Evolutionary conservation across 64 coral and sea anemone genomes (phyloP), one percentile per base, ranked within the genome.

Genomic region (Pocillopora damicornis): DNA sequence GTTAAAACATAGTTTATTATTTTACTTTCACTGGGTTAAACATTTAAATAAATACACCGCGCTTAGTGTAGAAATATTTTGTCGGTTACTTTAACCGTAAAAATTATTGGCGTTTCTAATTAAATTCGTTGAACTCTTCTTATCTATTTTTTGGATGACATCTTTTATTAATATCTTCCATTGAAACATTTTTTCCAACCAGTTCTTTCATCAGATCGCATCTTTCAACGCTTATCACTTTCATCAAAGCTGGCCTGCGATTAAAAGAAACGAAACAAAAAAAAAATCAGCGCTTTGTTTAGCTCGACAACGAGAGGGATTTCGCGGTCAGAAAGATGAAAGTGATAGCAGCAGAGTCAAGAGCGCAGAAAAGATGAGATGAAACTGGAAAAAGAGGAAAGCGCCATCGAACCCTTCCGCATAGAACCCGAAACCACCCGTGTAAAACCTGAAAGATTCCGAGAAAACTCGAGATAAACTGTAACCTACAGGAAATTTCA

Each of bases 181-280:
- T 1, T 7, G 7, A 51, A 51, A 51, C 74, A 37, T 60, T 3
- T 13, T 13, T 79, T 79, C 22, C 58, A 60, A n/a, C 67, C 67
- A 71, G 67, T 71, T 71, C 11, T 26, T 13, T 23, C 56, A 26
- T 20, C 77, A 57, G 51, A 12, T 66, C 81, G 81, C 81, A 63
- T 63, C 37, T 68, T 81, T 85, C 37, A 85, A 66, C 25, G 64
- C 64, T 59, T 63, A 85, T 5, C 81, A 85, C 81, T 85, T 85
- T 85, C 81, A 85, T 85, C 81, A 26, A 65, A 73, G 81, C 67
- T 71, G n/a, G 67, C 81, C 81, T 85, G 65, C 81, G 81, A 73
- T 85, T 42, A 85, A 85, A 83, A 85, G 37, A 9, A 83, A 83
- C 17, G 72, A 85, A 85, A 81, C 63, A 14, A 63, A 63, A 83